Evolutionary conservation across 2,888 invertebrate genomes (phyloP), one percentile per base, ranked within the genome.

Genomic region (Dorcus parallelipipedus): DNA sequence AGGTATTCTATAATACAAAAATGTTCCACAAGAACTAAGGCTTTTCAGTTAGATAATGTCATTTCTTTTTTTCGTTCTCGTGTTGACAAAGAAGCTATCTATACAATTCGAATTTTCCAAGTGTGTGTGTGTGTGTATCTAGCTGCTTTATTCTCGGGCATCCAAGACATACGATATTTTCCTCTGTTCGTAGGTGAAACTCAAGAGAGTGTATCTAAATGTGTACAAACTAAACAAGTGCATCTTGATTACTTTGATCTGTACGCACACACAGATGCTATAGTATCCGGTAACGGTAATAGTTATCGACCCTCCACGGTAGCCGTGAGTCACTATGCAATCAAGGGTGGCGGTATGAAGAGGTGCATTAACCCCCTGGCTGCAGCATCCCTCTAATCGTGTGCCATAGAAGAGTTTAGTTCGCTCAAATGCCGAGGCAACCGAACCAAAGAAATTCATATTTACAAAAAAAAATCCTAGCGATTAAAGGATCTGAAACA

Each of bases 191-290:
- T 45, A 45, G 45, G 45, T 45, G 23, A 23, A 45, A 45, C 14
- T 9, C 20, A 45, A 45, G 45, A 45, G 45, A 10, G 14, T 45
- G 45, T 45, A 45, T 45, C 45, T 45, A 47, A 55, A 57, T 49
- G 61, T 61, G 59, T 62, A 66, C 66, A 67, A 73, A 72, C 73
- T 72, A 73, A 77, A 77, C 77, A 78, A 77, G 76, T 77, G 77
- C 75, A 74, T 76, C 75, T 76, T 77, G 78, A 77, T 78, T 78
- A 71, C 77, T 77, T 77, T 78, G 77, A 76, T 76, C 77, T 74
- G 70, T 68, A 71, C 68, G 69, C 71, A 68, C 66, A 72, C 74
- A 72, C 76, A 78, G 76, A 76, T 76, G 76, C 76, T 76, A 73
- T 71, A 71, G 76, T 73, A 77, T 76, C 76, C 76, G 76, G 76